These are phyloP conservation scores for Ciconia nigra DNA, from an alignment of 2,797 vertebrate genomes.

Conservation along the genomic window DNA sequence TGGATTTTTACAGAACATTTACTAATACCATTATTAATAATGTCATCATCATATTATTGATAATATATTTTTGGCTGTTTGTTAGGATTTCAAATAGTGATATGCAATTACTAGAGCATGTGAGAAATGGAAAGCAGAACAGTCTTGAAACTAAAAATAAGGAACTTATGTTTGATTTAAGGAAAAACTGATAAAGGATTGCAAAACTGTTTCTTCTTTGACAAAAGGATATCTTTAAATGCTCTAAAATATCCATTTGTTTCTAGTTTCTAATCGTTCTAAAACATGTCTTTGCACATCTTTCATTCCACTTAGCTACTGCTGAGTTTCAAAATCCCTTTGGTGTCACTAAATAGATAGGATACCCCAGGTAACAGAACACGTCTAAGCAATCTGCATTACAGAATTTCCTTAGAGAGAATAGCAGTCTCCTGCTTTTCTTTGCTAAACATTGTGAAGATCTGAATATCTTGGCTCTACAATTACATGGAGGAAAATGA, in stretches of 20 bases:
- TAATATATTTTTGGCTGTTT: neutral
- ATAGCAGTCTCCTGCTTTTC: neutral
- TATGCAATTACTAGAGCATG: neutral
- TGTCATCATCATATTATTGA: neutral
- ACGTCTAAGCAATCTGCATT: neutral
- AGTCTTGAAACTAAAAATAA: neutral
- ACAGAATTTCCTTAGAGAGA: neutral
- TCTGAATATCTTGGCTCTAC: neutral
- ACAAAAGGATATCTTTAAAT: neutral
- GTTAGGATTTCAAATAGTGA: neutral
- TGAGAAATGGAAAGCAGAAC: neutral
- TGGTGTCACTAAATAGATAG: neutral
- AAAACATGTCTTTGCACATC: neutral
- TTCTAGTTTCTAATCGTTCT: neutral
- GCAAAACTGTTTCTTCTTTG: neutral
- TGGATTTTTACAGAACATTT: neutral
- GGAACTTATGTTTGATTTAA: neutral
- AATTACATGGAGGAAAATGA: neutral
- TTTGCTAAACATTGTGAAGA: neutral
- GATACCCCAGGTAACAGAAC: neutral
- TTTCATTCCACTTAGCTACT: neutral
- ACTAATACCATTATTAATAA: neutral
- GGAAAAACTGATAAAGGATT: neutral
- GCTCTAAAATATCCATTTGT: neutral
- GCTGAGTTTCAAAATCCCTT: neutral